Evolutionary conservation across 2,888 invertebrate genomes (phyloP), one percentile per base, ranked within the genome.

Genomic region (Apodemia hepburni): DNA sequence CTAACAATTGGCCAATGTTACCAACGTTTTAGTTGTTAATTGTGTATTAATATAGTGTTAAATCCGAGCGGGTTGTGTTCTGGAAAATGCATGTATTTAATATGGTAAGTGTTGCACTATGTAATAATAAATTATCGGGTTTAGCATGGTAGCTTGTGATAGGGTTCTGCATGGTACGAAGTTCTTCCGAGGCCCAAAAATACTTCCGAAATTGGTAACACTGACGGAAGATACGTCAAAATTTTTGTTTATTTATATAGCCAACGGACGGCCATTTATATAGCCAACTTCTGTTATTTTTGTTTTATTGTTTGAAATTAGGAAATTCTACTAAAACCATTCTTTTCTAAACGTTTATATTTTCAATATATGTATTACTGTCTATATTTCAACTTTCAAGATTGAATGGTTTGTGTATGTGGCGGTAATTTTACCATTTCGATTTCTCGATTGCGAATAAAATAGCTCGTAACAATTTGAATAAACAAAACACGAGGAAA

Each of bases 21-120:
- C 51, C 59, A 38, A 61, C 45, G 45, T 47, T 17, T 17, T 29
- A 45, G 47, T 51, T 62, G 35, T 54, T 60, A 45, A 60, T 65
- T 60, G 62, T 63, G 33, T 63, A 65, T 59, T 59, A 78, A 80
- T 75, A 77, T 65, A 80, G 78, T 84, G 79, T 83, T 81, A 75
- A 86, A 85, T 85, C 82, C 84, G 82, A 76, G 71, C 80, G 80
- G 84, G 79, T 76, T 85, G 88, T 90, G 87, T 84, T 82, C 77
- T 84, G 90, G 90, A 87, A 88, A 87, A 83, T 83, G 73, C 87
- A 87, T 88, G 88, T 71, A 69, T 73, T 73, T 73, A 74, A 74
- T 67, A 65, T 73, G 86, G 85, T 85, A 83, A 87, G 85, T 87
- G 74, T 79, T 73, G 77, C 77, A 80, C 75, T 76, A 66, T 69